Evolutionary conservation across 2,888 invertebrate species (phyloP).

Genomic region (Ormyrus thymus): DNA sequence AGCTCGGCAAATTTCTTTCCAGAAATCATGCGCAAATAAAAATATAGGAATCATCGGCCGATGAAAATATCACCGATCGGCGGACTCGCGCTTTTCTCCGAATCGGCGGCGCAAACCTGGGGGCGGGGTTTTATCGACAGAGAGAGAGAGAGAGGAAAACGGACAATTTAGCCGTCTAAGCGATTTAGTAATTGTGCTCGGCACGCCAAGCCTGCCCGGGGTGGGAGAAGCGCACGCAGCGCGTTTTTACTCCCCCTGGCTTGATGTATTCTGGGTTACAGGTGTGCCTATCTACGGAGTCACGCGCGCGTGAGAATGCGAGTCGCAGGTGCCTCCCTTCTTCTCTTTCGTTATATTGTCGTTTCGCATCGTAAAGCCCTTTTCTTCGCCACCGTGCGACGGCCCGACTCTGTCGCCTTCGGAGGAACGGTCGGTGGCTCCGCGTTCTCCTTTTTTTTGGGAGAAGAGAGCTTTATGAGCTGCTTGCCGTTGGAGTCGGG

Average conservation of each 20-base stretch:
- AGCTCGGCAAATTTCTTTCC: no score
- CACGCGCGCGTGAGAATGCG: constrained; percentile 71
- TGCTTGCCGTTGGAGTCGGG: no score
- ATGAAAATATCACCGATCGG: no score
- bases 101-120: no score
- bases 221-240: constrained; percentile 3
- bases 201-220: constrained; percentile 15
- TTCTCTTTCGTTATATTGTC: constrained; percentile 60
- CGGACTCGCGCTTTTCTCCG: no score
- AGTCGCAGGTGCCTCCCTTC: constrained; percentile 68
- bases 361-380: constrained; percentile 63
- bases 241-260: constrained; percentile 60
- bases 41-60: no score
- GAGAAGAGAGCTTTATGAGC: no score
- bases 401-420: no score
- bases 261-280: constrained; percentile 63
- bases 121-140: no score
- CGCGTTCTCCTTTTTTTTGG: neutral
- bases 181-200: constrained; percentile 50
- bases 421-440: neutral
- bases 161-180: constrained; percentile 48
- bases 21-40: no score
- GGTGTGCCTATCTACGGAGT: constrained; percentile 62
- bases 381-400: constrained; percentile 4
- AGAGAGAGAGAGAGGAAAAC: neutral